Evolutionary conservation across 2,113 vertebrate species (phyloP).

Genomic region (Leptobrachium leishanense): DNA sequence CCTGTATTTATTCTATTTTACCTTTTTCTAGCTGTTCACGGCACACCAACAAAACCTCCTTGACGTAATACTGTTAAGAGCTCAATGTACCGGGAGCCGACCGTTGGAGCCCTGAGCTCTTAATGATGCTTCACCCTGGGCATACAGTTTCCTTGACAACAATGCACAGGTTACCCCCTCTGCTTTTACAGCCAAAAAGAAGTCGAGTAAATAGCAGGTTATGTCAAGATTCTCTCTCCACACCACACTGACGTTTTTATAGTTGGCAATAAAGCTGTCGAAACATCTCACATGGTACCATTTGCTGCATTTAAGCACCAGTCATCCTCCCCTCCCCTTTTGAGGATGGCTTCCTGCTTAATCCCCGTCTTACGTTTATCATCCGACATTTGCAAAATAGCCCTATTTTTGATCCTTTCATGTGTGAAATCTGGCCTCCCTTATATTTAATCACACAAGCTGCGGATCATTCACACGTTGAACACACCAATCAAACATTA

Average conservation of each 20-base stretch:
- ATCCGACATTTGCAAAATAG: no score
- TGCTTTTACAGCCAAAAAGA: slow-evolving; percentile 54
- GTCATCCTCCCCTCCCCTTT: no score
- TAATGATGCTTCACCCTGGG: slow-evolving; percentile 50
- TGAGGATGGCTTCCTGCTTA: no score
- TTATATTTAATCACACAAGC: no score
- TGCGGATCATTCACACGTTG: no score
- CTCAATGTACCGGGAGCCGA: slow-evolving; percentile 19
- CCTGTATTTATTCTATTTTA: background rate
- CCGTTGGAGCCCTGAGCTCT: slow-evolving; percentile 9
- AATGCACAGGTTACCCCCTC: slow-evolving; percentile 49
- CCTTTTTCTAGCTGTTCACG: background rate
- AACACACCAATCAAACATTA: no score
- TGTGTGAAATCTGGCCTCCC: no score
- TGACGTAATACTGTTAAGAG: slow-evolving; percentile 11
- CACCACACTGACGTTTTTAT: background rate
- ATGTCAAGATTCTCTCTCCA: background rate
- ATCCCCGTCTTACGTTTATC: no score
- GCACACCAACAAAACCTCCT: background rate
- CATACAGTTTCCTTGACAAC: slow-evolving; percentile 69
- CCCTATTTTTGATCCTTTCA: no score
- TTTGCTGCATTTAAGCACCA: background rate
- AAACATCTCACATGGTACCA: background rate
- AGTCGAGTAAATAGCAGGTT: slow-evolving; percentile 29
- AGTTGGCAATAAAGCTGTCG: background rate